These are phyloP conservation scores for Alloplasta piceator DNA, from an alignment of 2,888 invertebrate species.

Conservation along the genomic window DNA sequence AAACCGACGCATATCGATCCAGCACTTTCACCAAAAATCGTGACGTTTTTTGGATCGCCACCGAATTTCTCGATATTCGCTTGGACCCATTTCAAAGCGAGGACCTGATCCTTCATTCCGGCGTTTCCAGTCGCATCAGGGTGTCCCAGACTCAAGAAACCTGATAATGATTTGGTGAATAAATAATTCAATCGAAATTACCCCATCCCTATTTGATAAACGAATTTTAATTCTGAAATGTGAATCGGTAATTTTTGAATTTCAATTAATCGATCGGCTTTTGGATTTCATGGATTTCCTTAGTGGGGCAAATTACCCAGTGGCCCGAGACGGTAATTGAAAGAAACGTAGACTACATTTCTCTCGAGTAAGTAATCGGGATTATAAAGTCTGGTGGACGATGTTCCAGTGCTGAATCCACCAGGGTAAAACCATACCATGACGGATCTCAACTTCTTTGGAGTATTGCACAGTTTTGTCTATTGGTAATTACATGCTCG, in stretches of 20 bases:
- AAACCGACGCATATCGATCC: constrained; percentile 49
- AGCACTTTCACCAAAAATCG: constrained; percentile 60
- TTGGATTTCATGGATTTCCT: not conserved
- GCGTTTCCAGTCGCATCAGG: constrained; percentile 61
- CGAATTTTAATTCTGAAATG: not conserved
- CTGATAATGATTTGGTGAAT: constrained; percentile 9
- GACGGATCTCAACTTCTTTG: constrained; percentile 54
- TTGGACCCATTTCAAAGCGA: constrained; percentile 60
- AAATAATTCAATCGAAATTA: not conserved
- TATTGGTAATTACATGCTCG: too few relatives aligned
- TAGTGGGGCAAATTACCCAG: constrained; percentile 62
- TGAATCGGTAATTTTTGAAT: not conserved
- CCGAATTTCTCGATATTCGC: constrained; percentile 57
- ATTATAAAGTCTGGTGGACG: constrained; percentile 60
- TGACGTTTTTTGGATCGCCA: constrained; percentile 59
- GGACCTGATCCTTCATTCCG: constrained; percentile 59
- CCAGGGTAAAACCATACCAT: constrained; percentile 74
- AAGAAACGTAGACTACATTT: constrained; percentile 68
- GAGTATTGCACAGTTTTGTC: constrained; percentile 13
- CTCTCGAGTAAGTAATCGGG: constrained; percentile 72
- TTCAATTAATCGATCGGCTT: not conserved
- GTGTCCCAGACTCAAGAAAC: constrained; percentile 54
- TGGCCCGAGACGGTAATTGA: constrained; percentile 71
- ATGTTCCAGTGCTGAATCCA: constrained; percentile 61
- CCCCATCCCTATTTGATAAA: not conserved